These are phyloP conservation scores for Helicoverpa zea DNA, from an alignment of 1,140 invertebrate species.

Conservation along the genomic window DNA sequence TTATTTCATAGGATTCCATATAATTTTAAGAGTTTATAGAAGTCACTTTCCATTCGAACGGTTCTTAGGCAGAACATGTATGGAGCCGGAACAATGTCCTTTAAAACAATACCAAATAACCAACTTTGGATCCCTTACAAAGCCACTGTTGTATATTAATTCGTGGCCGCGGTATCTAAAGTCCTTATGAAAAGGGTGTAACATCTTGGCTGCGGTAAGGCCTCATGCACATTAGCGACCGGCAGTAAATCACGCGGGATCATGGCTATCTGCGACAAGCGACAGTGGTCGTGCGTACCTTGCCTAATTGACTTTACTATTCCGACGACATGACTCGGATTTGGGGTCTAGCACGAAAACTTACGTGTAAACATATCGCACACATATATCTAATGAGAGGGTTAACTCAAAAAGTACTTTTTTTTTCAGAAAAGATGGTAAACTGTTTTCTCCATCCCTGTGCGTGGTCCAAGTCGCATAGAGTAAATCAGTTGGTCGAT, in stretches of 20 bases:
- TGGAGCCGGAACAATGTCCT: too few relatives aligned
- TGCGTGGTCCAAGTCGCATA: too few relatives aligned
- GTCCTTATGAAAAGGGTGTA: constrained; percentile 47
- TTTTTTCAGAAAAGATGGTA: too few relatives aligned
- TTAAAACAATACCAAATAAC: not conserved
- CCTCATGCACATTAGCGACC: constrained; percentile 64
- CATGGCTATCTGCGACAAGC: constrained; percentile 71
- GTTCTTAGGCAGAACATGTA: too few relatives aligned
- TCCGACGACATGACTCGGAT: not conserved
- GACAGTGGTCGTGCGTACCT: constrained; percentile 46
- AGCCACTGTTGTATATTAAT: constrained; percentile 39
- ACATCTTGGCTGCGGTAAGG: constrained; percentile 57
- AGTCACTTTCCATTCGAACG: too few relatives aligned
- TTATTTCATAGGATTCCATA: too few relatives aligned
- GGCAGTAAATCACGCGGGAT: constrained; percentile 76
- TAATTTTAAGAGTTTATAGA: too few relatives aligned
- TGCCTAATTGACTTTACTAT: constrained; percentile 35
- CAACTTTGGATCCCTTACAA: not conserved
- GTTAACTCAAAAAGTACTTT: too few relatives aligned
- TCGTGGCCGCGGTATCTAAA: constrained; percentile 35
- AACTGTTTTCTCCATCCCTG: too few relatives aligned
- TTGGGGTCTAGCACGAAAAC: not conserved
- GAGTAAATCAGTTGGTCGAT: too few relatives aligned
- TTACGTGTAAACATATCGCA: not conserved
- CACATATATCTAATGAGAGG: too few relatives aligned